Base-by-base conservation (phyloP, 1,140 invertebrate genomes). In the Apis florea region DNA sequence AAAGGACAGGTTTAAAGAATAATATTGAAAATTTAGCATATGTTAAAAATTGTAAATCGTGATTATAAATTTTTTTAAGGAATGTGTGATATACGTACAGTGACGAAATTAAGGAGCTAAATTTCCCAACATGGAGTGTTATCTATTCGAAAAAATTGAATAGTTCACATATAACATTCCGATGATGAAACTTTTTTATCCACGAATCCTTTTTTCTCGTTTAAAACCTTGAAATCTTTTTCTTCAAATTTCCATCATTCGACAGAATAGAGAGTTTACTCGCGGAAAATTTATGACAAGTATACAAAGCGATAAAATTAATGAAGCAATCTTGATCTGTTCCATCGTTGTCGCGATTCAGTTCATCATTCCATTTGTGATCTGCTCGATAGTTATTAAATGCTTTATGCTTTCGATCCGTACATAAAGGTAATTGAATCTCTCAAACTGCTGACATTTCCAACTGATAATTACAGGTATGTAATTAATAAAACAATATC, bases 371-470 rank as follows among this genome's bases (percentile, higher is more conserved):
- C 21, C 64, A 58, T 49, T 67, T 67, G 68, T 24, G 49, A 47
- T 54, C 40, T 47, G n/a, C 26, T 24, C 73, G 19, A 67, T 56
- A 56, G 61, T 67, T 76, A 64, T 56, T 66, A 66, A 66, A 76
- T 26, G 47, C 49, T 74, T 63, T 24, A 26, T 19, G 47, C 54
- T 47, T 21, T 40, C n/a, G 51, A 8, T n/a, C 47, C 49, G 19
- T 73, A 21, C 15, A 15, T 54, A 2, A 19, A 53, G 11, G 4
- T 40, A 74, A 74, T 74, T 53, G 24, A 63, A 64, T 21, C 13
- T 26, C 10, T 2, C 59, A 40, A 17, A 53, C 10, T 64, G 24
- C 13, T n/a, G 56, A 59, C 13, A 59, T 49, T 49, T 47, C 31
- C 31, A n/a, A 15, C 21, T 11, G 40, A n/a, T 26, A 10, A 24